Conservation (phyloP, 23 tunicate genomes). For the Botrylloides violaceus region DNA sequence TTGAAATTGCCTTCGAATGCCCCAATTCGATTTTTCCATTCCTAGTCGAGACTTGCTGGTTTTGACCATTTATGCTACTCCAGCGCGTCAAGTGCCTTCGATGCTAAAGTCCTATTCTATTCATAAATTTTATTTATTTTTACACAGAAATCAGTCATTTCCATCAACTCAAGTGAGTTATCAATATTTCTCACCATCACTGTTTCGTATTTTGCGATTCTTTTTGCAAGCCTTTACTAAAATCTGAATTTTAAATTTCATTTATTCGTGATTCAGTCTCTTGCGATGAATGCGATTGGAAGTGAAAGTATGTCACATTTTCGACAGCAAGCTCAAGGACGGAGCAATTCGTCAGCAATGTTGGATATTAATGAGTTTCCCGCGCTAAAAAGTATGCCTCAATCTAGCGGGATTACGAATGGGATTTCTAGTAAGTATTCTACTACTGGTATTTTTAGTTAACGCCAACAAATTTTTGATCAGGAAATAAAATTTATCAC, state of each 20-base stretch:
- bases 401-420: conserved; percentile 7
- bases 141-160: conserved; percentile 66
- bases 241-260: not conserved
- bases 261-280: conserved; percentile 15
- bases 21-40: no score
- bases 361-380: conserved; percentile 17
- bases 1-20: no score
- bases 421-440: conserved; percentile 25
- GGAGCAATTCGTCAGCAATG: conserved; percentile 31
- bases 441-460: no score
- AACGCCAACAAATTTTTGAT: no score
- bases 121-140: conserved; percentile 11
- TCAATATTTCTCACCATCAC: no score
- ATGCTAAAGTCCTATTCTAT: conserved; percentile 15
- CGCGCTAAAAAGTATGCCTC: conserved; percentile 13
- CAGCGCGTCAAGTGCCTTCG: no score
- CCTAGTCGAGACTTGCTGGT: not conserved
- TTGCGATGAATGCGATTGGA: conserved; percentile 70
- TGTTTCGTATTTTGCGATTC: no score
- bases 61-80: not conserved
- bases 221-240: no score
- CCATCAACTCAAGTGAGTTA: conserved; percentile 53
- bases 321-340: conserved; percentile 53
- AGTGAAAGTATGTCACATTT: conserved; percentile 62
- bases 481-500: no score